These are phyloP conservation scores for Plagodis pulveraria DNA, from an alignment of 2,888 invertebrate genomes.

Conservation along the genomic window DNA sequence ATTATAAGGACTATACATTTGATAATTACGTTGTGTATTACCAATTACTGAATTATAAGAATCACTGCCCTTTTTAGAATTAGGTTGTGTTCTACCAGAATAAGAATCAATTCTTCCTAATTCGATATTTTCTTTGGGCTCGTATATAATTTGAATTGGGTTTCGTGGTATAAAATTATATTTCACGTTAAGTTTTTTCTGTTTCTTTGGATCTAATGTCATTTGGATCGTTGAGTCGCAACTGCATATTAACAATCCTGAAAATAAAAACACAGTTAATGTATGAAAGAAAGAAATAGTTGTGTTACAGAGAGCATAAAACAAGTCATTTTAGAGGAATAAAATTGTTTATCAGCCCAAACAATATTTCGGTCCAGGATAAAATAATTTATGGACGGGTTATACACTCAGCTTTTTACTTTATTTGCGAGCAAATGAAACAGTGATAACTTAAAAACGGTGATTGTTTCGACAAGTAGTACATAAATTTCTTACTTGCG, in stretches of 20 bases:
- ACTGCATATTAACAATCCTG: neutral
- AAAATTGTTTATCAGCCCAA: no score
- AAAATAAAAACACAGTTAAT: neutral
- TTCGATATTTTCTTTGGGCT: neutral
- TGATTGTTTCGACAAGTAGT: no score
- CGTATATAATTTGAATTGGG: slow-evolving; percentile 7
- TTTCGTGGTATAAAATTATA: slow-evolving; percentile 14
- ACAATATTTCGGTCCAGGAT: no score
- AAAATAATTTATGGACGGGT: no score
- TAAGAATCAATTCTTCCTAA: neutral
- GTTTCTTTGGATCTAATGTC: slow-evolving; percentile 6
- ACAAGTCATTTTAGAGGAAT: no score
- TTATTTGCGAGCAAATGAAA: no score
- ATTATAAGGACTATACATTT: neutral
- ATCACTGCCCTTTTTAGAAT: neutral
- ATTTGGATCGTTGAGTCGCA: slow-evolving; percentile 3
- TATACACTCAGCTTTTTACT: no score
- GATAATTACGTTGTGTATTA: neutral
- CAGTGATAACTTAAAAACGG: no score
- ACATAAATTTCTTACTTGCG: no score
- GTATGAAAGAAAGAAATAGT: no score
- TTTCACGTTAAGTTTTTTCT: slow-evolving; percentile 1
- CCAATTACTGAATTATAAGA: neutral
- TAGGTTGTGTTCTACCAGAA: neutral
- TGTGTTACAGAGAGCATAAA: no score